Evolutionary conservation across 1,140 invertebrate genomes (phyloP).

Genomic region (Drosophila pallidifrons): DNA sequence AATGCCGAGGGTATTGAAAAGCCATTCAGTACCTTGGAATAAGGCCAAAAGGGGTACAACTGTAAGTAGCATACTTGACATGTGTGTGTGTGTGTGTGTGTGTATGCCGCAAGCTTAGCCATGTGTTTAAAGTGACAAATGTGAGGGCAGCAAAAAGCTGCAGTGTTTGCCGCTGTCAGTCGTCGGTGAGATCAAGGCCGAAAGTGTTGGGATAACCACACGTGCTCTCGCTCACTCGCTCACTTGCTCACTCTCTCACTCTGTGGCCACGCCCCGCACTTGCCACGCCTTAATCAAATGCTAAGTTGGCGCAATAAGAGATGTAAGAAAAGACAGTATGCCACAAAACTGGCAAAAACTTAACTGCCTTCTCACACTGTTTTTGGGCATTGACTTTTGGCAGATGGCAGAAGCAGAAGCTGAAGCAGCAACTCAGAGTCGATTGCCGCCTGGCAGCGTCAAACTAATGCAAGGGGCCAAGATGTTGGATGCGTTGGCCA

Average conservation of each 20-base stretch:
- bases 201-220: slow-evolving; percentile 30
- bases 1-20: too few relatives aligned
- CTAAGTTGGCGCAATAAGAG: slow-evolving; percentile 46
- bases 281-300: slow-evolving; percentile 36
- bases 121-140: slow-evolving; percentile 41
- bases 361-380: slow-evolving; percentile 12
- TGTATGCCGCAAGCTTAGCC: slow-evolving; percentile 11
- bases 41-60: too few relatives aligned
- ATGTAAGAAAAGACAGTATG: slow-evolving; percentile 38
- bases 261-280: neutral
- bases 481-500: slow-evolving; percentile 28
- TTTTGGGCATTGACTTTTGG: slow-evolving; percentile 37
- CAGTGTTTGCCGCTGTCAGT: slow-evolving; percentile 17
- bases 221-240: slow-evolving; percentile 9
- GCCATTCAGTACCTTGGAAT: too few relatives aligned
- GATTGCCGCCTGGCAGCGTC: slow-evolving; percentile 25
- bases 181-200: slow-evolving; percentile 25
- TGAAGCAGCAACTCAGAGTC: slow-evolving; percentile 14
- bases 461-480: slow-evolving; percentile 41
- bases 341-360: neutral
- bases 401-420: slow-evolving; percentile 1
- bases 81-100: too few relatives aligned
- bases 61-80: too few relatives aligned
- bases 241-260: too few relatives aligned
- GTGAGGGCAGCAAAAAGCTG: slow-evolving; percentile 22